Percentiles rank a stretch among this genome's conserved stretches.
Evolutionary conservation across 2,797 vertebrate genomes (phyloP).

Genomic region (Agapornis canus): DNA sequence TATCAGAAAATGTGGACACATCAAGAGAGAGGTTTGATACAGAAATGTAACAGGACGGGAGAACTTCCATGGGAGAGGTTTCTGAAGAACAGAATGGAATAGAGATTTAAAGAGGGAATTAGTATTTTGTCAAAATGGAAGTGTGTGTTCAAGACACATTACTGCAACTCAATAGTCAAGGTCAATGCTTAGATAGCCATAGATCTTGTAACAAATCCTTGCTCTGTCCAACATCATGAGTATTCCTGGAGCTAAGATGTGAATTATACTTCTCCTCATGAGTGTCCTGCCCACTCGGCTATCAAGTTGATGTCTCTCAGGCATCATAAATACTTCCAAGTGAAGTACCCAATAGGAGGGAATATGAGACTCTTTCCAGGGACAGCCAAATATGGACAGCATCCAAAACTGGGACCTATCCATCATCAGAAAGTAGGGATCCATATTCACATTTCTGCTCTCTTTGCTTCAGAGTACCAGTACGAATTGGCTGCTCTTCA

Average conservation of each 20-base stretch:
- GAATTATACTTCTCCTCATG: background rate
- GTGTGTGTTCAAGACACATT: background rate
- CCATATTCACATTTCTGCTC: background rate
- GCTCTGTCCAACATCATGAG: background rate
- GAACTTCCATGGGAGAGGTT: background rate
- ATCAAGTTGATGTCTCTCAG: background rate
- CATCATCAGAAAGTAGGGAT: background rate
- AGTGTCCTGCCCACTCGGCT: background rate
- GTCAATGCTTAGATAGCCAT: background rate
- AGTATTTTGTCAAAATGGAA: background rate
- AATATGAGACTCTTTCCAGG: background rate
- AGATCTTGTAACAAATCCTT: background rate
- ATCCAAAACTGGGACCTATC: background rate
- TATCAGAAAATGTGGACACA: background rate
- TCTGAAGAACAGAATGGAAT: background rate
- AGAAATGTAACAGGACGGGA: background rate
- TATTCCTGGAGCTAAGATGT: background rate
- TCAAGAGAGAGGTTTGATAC: background rate
- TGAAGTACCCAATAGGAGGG: background rate
- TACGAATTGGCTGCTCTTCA: background rate
- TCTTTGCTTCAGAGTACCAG: background rate
- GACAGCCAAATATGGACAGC: background rate
- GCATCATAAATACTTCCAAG: background rate
- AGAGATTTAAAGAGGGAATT: background rate
- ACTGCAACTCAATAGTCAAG: background rate